phyloP scores from a whole-genome alignment of 2,113 vertebrate species.

The Scartelaos histophorus region DNA sequence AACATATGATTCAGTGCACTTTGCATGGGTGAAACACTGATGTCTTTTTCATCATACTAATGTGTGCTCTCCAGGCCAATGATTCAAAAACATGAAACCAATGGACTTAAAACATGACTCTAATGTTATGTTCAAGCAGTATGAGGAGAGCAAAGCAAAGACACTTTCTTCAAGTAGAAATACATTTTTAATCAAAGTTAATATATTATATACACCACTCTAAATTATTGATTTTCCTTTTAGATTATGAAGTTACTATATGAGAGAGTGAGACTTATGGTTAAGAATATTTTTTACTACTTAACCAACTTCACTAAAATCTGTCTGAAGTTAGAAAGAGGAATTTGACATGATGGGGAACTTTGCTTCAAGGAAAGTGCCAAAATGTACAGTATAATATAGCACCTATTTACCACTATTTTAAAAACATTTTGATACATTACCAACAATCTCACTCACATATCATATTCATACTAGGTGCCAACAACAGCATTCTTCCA shows the following conservation, averaged over 20 bases:
- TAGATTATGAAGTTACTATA: background rate
- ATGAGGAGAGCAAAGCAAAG: background rate
- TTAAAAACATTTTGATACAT: no score
- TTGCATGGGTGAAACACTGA: conserved; percentile 16
- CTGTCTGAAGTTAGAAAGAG: background rate
- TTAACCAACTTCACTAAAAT: background rate
- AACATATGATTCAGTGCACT: conserved; percentile 10
- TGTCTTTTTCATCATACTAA: conserved; percentile 6
- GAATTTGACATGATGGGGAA: background rate
- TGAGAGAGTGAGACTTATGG: background rate
- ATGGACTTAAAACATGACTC: background rate
- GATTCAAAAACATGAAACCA: conserved; percentile 4
- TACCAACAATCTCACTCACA: no score
- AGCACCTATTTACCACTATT: no score
- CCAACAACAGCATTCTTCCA: no score
- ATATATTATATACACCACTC: background rate
- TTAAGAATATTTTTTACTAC: background rate
- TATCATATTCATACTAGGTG: no score
- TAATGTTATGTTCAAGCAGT: background rate
- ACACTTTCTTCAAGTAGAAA: background rate
- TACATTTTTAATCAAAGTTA: background rate
- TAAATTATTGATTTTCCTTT: background rate
- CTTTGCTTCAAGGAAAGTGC: background rate
- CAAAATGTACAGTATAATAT: no score
- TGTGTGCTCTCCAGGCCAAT: background rate